Conservation (phyloP, 2,797 vertebrate genomes). For the Masticophis lateralis region DNA sequence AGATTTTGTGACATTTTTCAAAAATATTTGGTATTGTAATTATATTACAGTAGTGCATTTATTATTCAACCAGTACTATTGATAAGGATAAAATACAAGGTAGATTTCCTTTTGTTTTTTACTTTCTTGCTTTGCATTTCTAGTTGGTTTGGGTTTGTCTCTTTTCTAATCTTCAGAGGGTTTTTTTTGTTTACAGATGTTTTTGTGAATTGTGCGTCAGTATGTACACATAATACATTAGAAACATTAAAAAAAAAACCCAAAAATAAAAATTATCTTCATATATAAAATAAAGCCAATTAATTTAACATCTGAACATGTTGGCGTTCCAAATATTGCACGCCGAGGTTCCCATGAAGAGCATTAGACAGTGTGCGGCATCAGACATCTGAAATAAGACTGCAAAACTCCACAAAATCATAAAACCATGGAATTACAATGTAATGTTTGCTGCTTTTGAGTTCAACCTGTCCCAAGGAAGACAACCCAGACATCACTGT, state of each 20-base stretch:
- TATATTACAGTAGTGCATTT: not conserved
- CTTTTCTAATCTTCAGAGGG: not conserved
- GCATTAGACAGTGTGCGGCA: not conserved
- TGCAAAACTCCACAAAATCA: not conserved
- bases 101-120: not conserved
- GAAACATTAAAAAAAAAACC: not conserved
- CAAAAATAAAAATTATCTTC: not conserved
- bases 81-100: not conserved
- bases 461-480: constrained; percentile 69
- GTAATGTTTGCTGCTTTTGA: constrained; percentile 68
- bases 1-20: not conserved
- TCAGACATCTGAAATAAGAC: no score
- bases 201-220: not conserved
- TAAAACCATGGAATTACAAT: constrained; percentile 22
- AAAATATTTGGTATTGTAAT: not conserved
- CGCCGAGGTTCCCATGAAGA: not conserved
- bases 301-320: not conserved
- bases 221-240: not conserved
- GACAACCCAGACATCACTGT: constrained; percentile 81
- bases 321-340: not conserved
- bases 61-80: not conserved
- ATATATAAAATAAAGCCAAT: not conserved
- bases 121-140: not conserved
- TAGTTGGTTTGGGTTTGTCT: not conserved
- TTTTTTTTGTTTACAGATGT: not conserved